Percentiles rank a stretch among this genome's conserved stretches.
Conservation (phyloP, 2,797 vertebrate species). For the Xerus rutilus region DNA sequence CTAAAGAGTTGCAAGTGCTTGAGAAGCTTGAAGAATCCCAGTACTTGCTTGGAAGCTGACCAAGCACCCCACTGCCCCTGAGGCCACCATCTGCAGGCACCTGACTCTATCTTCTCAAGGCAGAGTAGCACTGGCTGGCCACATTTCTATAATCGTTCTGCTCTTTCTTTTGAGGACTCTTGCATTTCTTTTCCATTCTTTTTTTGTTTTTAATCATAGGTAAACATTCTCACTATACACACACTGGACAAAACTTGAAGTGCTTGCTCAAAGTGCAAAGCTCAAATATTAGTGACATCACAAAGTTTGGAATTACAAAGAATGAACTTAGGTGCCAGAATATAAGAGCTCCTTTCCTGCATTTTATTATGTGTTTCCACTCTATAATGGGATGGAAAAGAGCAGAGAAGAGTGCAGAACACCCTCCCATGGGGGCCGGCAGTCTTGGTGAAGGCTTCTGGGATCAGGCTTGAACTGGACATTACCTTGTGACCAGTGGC, state of each 20-base stretch:
- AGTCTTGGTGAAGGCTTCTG: background rate
- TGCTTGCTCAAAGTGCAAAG: constrained; percentile 34
- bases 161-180: background rate
- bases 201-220: background rate
- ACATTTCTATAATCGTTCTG: background rate
- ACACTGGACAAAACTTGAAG: background rate
- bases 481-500: background rate
- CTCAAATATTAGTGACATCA: background rate
- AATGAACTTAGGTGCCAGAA: background rate
- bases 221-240: background rate
- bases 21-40: background rate
- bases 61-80: accelerated
- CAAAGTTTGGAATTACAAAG: background rate
- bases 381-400: background rate
- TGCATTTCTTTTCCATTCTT: background rate
- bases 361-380: constrained; percentile 21
- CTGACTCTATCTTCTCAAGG: background rate
- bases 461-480: background rate
- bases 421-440: background rate
- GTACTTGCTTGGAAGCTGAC: background rate
- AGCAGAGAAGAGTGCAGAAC: background rate
- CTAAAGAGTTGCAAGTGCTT: background rate
- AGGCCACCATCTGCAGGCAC: background rate
- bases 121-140: background rate
- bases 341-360: background rate